A percentile compares a stretch with the other conserved stretches of the same genome.
Evolutionary conservation across 2,113 vertebrate genomes (phyloP).

Genomic region (Dasyprocta punctata): DNA sequence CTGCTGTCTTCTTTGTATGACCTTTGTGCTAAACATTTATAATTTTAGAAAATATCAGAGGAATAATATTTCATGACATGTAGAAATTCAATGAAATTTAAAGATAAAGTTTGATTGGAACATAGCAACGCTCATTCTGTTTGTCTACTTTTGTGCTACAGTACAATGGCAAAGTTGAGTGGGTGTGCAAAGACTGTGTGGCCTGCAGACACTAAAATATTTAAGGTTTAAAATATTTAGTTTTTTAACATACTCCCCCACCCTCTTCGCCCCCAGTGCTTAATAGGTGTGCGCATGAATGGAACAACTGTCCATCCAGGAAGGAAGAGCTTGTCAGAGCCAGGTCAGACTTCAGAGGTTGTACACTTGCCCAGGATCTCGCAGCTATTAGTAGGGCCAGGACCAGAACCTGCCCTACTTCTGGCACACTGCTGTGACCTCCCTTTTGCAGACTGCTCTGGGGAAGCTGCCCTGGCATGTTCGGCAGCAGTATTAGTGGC

Average conservation of each 20-base stretch:
- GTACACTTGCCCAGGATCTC: not conserved
- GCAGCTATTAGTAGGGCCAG: not conserved
- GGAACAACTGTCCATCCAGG: not conserved
- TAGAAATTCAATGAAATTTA: conserved; percentile 37
- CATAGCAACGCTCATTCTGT: not conserved
- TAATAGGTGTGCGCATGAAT: not conserved
- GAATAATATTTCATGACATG: conserved; percentile 1
- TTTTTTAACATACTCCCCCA: not conserved
- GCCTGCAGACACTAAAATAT: not conserved
- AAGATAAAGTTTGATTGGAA: not conserved
- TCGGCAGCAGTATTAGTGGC: not conserved
- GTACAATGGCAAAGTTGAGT: not conserved
- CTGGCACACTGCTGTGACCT: not conserved
- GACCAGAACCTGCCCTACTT: not conserved
- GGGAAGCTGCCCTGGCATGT: not conserved
- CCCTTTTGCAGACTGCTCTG: not conserved
- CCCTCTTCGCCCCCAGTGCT: not conserved
- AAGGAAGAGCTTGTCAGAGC: not conserved
- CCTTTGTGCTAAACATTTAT: not conserved
- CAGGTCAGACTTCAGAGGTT: not conserved
- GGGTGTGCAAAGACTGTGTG: not conserved
- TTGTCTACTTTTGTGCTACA: conserved; percentile 16
- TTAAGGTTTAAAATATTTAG: conserved; percentile 3
- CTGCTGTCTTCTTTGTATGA: not conserved
- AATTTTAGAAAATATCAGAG: conserved; percentile 38